Evolutionary conservation across 2,113 vertebrate genomes (phyloP), one percentile per base, ranked within the genome.

Genomic region (Monopterus albus): DNA sequence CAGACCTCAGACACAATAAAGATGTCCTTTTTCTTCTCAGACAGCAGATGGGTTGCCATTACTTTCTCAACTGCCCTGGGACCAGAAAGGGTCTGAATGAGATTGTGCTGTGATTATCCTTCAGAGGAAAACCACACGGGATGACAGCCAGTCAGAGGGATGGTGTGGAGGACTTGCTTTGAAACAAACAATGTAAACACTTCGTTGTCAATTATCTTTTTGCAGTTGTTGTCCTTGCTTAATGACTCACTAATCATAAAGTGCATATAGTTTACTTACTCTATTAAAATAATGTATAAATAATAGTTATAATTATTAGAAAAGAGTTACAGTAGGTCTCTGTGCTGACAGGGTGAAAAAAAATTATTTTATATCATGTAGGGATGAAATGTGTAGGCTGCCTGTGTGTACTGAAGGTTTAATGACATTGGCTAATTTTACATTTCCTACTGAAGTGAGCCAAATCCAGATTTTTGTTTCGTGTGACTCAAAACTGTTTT

Each of bases 1-100:
- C 36, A 86, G 85, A 87, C 85, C 83, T 87, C 88, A 89, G 81
- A 86, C 86, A 70, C 31, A 47, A 56, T 67, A 80, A 87, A 83
- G 81, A 87, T 73, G 75, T 15, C 70, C 67, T 82, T 88, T 85
- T 85, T 58, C 69, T 55, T 33, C 66, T 64, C 82, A 84, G 87
- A 88, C 78, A 66, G 58, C 47, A 66, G 69, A 87, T 69, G 78
- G 52, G 52, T 72, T 71, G 51, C 67, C 62, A 71, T 75, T 45
- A 65, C 81, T 81, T 77, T 86, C 77, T 78, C 64, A 75, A 63
- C 64, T 64, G 58, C 52, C 21, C 69, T 67, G 77, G 47, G 78
- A 82, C 38, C 57, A 65, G 71, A 75, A 86, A 67, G 76, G 84
- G 82, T 82, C 63, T 81, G 73, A 79, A 70, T 40, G 64, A 84